Evolutionary conservation across 2,888 invertebrate species (phyloP), one percentile per base, ranked within the genome.

Genomic region (Drosophila helvetica): DNA sequence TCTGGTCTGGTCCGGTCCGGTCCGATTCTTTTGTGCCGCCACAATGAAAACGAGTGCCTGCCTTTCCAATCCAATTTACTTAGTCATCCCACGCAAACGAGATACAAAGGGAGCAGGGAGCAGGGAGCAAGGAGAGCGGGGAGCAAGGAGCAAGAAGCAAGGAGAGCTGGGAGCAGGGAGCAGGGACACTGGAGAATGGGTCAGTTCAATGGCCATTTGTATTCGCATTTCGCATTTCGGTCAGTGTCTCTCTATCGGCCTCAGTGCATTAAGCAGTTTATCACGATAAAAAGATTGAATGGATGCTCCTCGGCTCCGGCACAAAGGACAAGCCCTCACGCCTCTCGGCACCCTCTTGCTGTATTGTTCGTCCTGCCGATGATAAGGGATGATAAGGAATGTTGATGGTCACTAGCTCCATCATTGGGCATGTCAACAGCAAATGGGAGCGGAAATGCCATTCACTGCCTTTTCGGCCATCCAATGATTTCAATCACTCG

Each of bases 251-350:
- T 27, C 25, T 19, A 45, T 56, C 63, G 55, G 45, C 56, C 17
- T 47, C 75, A 68, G 60, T 71, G 63, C 86, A 86, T 83, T 83
- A 88, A 78, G 75, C 72, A 78, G 75, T 78, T 83, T 86, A 83
- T 86, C 86, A 80, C 60, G 88, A 80, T 88, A 75, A 83, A 61
- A 86, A 75, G 73, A 75, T 73, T 75, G 61, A 78, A 86, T 80
- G 75, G 82, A 73, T 70, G 63, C 42, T 65, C 65, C 27, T 33
- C 50, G 43, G 33, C 18, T 47, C 46, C 18, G 15, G 38, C 67
- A 67, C 67, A 63, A 81, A 81, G 77, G 74, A 79, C 66, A 86
- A 77, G 38, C 38, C 7, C 80, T 61, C 33, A 48, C 65, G 33
- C 46, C 50, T 10, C 55, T 56, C 25, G 30, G 38, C 42, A 10